Percentiles rank a stretch among this genome's conserved stretches.
Evolutionary conservation across 2,797 vertebrate species (phyloP).

Genomic region (Lacerta viridis): DNA sequence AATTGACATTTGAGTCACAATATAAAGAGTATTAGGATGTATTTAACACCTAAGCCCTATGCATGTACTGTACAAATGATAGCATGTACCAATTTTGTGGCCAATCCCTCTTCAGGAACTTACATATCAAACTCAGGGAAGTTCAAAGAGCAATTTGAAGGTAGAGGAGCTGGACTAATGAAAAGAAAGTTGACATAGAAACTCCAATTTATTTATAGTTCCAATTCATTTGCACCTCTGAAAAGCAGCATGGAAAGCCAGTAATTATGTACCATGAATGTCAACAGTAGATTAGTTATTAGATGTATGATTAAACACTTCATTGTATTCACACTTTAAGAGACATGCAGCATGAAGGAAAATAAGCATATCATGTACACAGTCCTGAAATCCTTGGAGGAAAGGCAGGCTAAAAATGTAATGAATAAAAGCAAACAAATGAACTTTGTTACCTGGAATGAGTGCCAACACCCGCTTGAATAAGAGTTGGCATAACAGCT

Average conservation of each 20-base stretch:
- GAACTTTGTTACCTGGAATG: slow-evolving; percentile 83
- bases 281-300: not conserved
- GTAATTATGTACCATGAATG: not conserved
- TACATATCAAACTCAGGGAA: not conserved
- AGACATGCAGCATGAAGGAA: not conserved
- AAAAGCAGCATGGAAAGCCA: not conserved
- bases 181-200: slow-evolving; percentile 1
- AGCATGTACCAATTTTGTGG: not conserved
- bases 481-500: slow-evolving; percentile 93
- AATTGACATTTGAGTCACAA: not conserved
- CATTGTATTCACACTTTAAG: slow-evolving; percentile 1
- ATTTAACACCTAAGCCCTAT: not conserved
- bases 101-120: not conserved
- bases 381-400: not conserved
- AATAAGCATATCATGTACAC: not conserved
- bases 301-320: not conserved
- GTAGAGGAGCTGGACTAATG: not conserved
- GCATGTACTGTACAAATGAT: not conserved
- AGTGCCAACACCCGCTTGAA: slow-evolving; percentile 88
- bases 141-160: not conserved
- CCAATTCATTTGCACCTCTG: not conserved
- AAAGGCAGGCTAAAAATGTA: not conserved
- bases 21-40: not conserved
- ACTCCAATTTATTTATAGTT: not conserved
- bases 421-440: not conserved